Percentiles rank a stretch among this genome's conserved stretches.
Evolutionary conservation across 2,797 vertebrate genomes (phyloP).

Genomic region (Acipenser oxyrinchus): DNA sequence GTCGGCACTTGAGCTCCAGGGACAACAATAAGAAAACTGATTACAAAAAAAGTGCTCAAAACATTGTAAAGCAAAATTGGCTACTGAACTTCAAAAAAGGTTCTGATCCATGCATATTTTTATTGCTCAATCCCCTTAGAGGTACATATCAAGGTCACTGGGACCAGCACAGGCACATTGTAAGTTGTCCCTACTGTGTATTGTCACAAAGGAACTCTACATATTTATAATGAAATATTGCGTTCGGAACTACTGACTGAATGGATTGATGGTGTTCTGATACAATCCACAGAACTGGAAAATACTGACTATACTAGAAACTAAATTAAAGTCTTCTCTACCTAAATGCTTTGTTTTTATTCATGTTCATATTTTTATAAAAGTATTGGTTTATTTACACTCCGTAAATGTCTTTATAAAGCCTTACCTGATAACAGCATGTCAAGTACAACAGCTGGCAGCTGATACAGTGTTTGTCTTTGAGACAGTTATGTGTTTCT

Average conservation of each 20-base stretch:
- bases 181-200: conserved; percentile 18
- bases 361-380: conserved; percentile 14
- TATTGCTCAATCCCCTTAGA: background rate
- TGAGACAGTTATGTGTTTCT: conserved; percentile 19
- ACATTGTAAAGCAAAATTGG: no score
- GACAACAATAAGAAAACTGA: no score
- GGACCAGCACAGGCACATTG: conserved; percentile 26
- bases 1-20: no score
- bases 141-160: conserved; percentile 23
- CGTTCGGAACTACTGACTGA: conserved; percentile 23
- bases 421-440: conserved; percentile 45
- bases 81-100: no score
- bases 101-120: no score
- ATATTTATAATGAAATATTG: conserved; percentile 14
- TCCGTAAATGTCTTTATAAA: conserved; percentile 36
- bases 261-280: background rate
- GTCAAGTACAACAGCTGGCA: conserved; percentile 30
- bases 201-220: conserved; percentile 14
- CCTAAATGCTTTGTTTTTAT: conserved; percentile 42
- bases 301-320: conserved; percentile 9
- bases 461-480: conserved; percentile 10
- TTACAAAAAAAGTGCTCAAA: no score
- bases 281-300: conserved; percentile 4
- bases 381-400: conserved; percentile 39
- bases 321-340: conserved; percentile 31